These are phyloP conservation scores for Drosophila sp. DNA, from an alignment of 1,140 invertebrate species.

Conservation along the genomic window DNA sequence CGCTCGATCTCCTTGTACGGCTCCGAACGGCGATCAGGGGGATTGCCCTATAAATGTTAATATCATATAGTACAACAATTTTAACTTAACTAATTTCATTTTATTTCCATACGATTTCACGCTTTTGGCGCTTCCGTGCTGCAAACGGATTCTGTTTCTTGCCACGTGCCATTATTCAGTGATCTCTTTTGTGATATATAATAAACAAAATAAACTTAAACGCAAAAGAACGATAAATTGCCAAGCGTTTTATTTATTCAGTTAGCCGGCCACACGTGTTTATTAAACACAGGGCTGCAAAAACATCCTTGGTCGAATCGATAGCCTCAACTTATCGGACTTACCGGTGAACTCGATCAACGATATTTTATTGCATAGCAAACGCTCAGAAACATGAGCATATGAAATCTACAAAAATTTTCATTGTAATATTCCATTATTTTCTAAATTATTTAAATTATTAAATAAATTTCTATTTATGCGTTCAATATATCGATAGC, in stretches of 20 bases:
- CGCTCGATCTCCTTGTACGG: slow-evolving; percentile 92
- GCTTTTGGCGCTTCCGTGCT: slow-evolving; percentile 74
- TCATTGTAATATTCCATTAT: too few species aligned
- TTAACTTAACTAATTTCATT: background rate
- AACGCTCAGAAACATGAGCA: too few species aligned
- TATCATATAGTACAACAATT: background rate
- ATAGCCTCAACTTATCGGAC: too few species aligned
- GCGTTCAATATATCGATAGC: too few species aligned
- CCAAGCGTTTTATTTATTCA: slow-evolving; percentile 21
- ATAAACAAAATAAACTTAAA: background rate
- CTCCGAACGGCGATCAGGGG: slow-evolving; percentile 85
- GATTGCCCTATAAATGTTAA: slow-evolving; percentile 43
- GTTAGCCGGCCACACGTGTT: slow-evolving; percentile 71
- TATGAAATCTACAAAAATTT: too few species aligned
- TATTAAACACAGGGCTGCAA: background rate
- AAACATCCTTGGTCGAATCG: too few species aligned
- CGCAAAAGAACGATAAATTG: background rate
- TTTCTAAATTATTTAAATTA: too few species aligned
- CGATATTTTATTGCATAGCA: too few species aligned
- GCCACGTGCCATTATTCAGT: slow-evolving; percentile 60
- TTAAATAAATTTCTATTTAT: too few species aligned
- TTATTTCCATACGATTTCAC: slow-evolving; percentile 58
- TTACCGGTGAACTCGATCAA: too few species aligned
- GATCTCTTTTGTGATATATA: background rate
- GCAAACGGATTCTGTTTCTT: slow-evolving; percentile 81